Evolutionary conservation across 2,113 vertebrate genomes (phyloP).

Genomic region (Bucco capensis): DNA sequence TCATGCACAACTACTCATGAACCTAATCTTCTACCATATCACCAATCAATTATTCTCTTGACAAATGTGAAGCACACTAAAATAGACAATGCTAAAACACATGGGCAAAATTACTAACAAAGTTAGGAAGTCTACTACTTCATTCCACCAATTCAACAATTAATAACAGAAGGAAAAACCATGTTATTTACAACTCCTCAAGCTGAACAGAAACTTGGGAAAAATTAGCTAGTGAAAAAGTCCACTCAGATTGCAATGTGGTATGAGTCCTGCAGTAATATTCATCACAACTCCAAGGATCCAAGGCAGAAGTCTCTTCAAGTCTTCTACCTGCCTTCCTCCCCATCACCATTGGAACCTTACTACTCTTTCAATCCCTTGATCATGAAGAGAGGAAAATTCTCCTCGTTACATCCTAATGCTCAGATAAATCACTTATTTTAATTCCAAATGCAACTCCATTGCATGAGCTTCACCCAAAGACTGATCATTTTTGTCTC

Average conservation of each 20-base stretch:
- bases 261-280: neutral
- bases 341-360: neutral
- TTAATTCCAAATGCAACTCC: neutral
- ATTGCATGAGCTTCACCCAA: neutral
- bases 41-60: neutral
- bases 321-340: neutral
- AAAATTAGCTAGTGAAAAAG: neutral
- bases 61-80: neutral
- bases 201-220: neutral
- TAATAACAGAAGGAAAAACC: neutral
- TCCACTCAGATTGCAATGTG: neutral
- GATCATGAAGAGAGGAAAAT: neutral
- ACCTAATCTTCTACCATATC: neutral
- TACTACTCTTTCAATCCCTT: neutral
- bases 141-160: neutral
- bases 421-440: neutral
- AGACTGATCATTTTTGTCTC: neutral
- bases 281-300: neutral
- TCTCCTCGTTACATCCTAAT: neutral
- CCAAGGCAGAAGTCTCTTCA: neutral
- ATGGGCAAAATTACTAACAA: neutral
- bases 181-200: neutral
- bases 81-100: neutral
- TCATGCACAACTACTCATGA: neutral
- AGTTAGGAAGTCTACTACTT: neutral